phyloP scores from a whole-genome alignment of 2,797 vertebrate genomes.

The Sebastes cheni region DNA sequence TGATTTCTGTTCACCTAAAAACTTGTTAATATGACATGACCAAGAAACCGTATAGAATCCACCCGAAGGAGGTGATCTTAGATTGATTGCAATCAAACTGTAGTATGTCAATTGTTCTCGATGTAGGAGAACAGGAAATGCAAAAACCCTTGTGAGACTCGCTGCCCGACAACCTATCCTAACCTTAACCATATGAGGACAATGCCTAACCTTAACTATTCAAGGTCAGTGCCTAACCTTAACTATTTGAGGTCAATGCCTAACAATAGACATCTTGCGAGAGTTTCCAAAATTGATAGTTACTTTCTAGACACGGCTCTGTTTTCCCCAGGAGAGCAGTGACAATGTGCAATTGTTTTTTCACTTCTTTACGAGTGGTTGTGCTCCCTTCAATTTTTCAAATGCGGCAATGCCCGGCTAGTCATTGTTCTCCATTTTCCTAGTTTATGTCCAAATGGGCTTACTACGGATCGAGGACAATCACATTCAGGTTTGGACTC shows the following conservation, averaged over 20 bases:
- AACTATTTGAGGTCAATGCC: no score
- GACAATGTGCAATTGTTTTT: neutral
- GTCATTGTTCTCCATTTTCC: neutral
- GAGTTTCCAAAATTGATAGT: no score
- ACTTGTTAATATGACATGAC: neutral
- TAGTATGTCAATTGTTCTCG: neutral
- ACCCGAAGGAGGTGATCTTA: neutral
- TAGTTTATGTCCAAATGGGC: neutral
- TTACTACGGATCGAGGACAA: neutral
- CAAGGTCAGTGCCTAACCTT: no score
- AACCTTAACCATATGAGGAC: no score
- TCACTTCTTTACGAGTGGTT: neutral
- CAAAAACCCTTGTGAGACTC: no score
- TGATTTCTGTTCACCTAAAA: neutral
- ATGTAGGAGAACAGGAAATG: neutral
- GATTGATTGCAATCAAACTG: neutral
- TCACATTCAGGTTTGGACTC: neutral
- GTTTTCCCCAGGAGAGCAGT: neutral
- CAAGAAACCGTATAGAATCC: neutral
- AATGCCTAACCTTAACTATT: no score
- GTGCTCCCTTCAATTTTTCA: neutral
- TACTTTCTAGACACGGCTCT: no score
- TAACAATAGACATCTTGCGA: fast-evolving
- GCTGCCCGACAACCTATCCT: no score
- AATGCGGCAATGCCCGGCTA: neutral